Evolutionary conservation across 1,140 invertebrate species (phyloP), one percentile per base, ranked within the genome.

Genomic region (Neodiprion fabricii): DNA sequence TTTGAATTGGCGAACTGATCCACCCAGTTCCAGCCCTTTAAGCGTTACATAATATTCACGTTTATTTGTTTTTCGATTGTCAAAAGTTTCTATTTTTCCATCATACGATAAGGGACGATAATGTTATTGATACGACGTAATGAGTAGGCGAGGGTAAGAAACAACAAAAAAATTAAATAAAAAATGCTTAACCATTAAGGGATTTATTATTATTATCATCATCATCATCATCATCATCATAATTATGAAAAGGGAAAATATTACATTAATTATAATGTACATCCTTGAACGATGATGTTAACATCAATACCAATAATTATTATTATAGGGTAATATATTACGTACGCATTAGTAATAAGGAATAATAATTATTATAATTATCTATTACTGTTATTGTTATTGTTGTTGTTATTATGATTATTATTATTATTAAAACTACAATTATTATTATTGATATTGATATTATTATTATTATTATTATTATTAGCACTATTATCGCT

Each of bases 51-150:
- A 12, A 61, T 70, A 83, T 85, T 87, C 81, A 83, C 76, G 83
- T 88, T 87, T 87, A 84, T 88, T 88, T 88, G 83, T 81, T 87
- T 88, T 85, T 86, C 85, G 0, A 88, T 85, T 87, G 81, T 87
- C 85, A 88, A 83, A 88, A 88, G 85, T 88, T 88, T 88, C 87
- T 88, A 88, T 88, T 88, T 88, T 88, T 88, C 85, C 86, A 87
- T 88, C 86, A 84, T 86, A 88, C 76, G 78, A 84, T 84, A 87
- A 86, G 80, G 80, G 74, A 84, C 76, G 81, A 87, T 82, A 83
- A 87, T 86, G 85, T 85, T 85, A 85, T 83, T 84, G 82, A 81
- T 83, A 84, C 82, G n/a, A 61, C 11, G 53, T 61, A 61, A 61
- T 81, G 77, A 80, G 72, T 71, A 76, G 71, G 73, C 74, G 74